phyloP scores from a whole-genome alignment of 2,113 vertebrate genomes.

The Haplotaxodon microlepis region DNA sequence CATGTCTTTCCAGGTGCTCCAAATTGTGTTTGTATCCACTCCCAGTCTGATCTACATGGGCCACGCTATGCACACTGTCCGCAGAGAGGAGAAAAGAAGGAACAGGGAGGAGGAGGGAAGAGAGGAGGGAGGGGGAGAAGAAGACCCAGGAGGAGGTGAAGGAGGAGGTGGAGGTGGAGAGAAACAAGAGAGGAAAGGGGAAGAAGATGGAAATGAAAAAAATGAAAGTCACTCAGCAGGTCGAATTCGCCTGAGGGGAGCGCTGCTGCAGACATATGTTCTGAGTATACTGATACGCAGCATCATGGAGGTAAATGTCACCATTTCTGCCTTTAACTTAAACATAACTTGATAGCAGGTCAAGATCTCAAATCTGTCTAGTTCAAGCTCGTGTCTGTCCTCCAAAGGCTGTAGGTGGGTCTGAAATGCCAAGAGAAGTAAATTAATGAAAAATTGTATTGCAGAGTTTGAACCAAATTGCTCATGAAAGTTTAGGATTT shows the following conservation, averaged over 20 bases:
- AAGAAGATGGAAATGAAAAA: slow-evolving; percentile 52
- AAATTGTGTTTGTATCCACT: slow-evolving; percentile 96
- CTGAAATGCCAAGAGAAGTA: neutral
- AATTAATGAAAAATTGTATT: neutral
- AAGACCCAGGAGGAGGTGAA: slow-evolving; percentile 54
- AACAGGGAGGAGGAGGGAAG: slow-evolving; percentile 62
- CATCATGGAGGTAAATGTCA: slow-evolving; percentile 73
- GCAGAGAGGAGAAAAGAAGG: slow-evolving; percentile 85
- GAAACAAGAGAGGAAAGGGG: slow-evolving; percentile 45
- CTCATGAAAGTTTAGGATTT: neutral
- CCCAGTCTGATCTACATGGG: slow-evolving; percentile 94
- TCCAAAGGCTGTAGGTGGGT: neutral
- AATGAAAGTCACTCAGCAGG: slow-evolving; percentile 18
- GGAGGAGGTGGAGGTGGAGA: slow-evolving; percentile 66
- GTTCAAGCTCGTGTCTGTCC: neutral
- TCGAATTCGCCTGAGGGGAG: slow-evolving; percentile 75
- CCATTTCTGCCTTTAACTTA: neutral
- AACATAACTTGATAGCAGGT: neutral
- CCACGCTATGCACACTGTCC: slow-evolving; percentile 88
- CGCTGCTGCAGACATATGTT: slow-evolving; percentile 85
- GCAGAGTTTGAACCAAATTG: accelerated
- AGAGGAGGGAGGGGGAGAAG: slow-evolving; percentile 19
- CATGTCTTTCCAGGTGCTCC: slow-evolving; percentile 74
- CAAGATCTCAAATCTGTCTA: neutral
- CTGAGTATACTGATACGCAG: slow-evolving; percentile 89